phyloP scores from a whole-genome alignment of 2,797 vertebrate species.

The Delichon dasypus region DNA sequence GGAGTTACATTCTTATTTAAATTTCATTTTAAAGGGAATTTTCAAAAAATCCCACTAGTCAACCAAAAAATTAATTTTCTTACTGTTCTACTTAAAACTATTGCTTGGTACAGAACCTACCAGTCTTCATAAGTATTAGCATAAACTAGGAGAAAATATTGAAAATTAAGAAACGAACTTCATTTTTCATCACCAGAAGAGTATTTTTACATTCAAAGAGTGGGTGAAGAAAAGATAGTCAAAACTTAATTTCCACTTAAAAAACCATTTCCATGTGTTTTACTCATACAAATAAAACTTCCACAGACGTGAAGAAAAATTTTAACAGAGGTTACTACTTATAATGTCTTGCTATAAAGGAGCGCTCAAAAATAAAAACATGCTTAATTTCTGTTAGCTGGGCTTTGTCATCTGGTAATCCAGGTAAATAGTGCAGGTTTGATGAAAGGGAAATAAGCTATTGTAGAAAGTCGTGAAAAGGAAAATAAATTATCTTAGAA shows the following conservation, averaged over 20 bases:
- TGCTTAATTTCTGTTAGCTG: background rate
- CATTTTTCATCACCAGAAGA: background rate
- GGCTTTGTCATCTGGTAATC: background rate
- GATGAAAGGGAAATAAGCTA: background rate
- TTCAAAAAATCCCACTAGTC: fast-evolving
- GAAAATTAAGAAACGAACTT: background rate
- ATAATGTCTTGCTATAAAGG: background rate
- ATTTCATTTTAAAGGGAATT: background rate
- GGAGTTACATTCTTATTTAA: background rate
- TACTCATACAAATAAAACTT: background rate
- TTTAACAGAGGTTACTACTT: fast-evolving
- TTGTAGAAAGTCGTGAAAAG: background rate
- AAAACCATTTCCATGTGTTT: background rate
- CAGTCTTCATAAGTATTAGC: background rate
- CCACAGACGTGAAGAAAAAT: background rate
- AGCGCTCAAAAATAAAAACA: background rate
- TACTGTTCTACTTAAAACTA: background rate
- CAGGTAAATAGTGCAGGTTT: background rate
- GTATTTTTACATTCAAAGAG: background rate
- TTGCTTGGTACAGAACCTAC: background rate
- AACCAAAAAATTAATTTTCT: background rate
- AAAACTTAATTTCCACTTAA: background rate
- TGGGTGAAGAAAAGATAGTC: background rate
- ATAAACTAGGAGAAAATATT: background rate
- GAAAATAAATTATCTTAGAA: background rate